A percentile compares a stretch with the other conserved stretches of the same genome.
phyloP scores from a whole-genome alignment of 2,113 vertebrate genomes.

The Chloropsis hardwickii region DNA sequence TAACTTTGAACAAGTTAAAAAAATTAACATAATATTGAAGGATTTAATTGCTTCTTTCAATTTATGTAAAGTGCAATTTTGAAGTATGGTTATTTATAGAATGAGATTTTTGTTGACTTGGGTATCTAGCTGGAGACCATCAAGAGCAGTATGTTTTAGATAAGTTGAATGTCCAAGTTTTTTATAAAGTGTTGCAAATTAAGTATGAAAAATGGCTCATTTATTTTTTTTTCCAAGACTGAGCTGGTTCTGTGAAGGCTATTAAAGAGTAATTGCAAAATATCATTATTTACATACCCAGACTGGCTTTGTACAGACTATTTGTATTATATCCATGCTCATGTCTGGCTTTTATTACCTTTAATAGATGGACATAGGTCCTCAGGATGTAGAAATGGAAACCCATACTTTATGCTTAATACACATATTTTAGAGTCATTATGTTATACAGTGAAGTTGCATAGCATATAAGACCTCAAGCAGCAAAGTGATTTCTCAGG shows the following conservation, averaged over 20 bases:
- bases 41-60: not conserved
- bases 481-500: not conserved
- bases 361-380: not conserved
- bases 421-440: not conserved
- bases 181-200: not conserved
- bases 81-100: not conserved
- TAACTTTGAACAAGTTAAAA: too few species aligned
- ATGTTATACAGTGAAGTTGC: not conserved
- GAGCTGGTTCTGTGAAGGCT: not conserved
- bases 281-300: not conserved
- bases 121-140: not conserved
- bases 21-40: not conserved
- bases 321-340: not conserved
- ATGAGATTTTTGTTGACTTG: not conserved
- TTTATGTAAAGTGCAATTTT: not conserved
- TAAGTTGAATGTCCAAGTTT: not conserved
- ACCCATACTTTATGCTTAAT: conserved; percentile 20
- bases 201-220: not conserved
- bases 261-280: not conserved
- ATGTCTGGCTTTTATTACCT: not conserved
- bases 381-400: conserved; percentile 39
- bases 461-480: not conserved
- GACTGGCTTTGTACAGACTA: not conserved
- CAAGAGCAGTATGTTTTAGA: not conserved
- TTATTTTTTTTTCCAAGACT: not conserved